Percentiles rank a stretch among this genome's conserved stretches.
Conservation (phyloP, 2,888 invertebrate genomes). For the Syrphus vitripennis region DNA sequence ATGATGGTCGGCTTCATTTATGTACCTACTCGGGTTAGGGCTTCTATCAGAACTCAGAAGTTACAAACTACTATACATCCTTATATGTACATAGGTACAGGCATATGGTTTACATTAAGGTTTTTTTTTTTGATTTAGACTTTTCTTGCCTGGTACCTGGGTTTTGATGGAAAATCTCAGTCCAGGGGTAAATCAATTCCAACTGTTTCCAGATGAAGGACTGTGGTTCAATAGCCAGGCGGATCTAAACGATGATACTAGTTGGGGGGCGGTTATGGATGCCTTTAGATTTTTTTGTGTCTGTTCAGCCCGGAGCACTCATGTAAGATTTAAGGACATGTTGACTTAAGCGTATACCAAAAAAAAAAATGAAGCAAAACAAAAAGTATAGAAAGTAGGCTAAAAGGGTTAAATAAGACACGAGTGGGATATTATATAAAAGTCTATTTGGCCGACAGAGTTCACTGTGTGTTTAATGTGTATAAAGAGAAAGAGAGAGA, state of each 20-base stretch:
- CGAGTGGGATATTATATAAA: constrained; percentile 7
- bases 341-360: constrained; percentile 54
- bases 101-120: constrained; percentile 46
- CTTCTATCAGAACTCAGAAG: constrained; percentile 21
- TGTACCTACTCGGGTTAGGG: neutral
- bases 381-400: constrained; percentile 24
- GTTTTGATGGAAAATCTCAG: constrained; percentile 1
- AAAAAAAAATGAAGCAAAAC: neutral
- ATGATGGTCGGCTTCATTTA: constrained; percentile 22
- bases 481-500: neutral
- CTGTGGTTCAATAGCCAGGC: too few relatives aligned
- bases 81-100: neutral
- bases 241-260: too few relatives aligned
- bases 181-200: constrained; percentile 37
- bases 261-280: neutral
- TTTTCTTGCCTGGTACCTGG: constrained; percentile 4
- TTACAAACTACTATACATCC: neutral
- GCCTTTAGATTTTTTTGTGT: constrained; percentile 45
- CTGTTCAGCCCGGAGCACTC: constrained; percentile 31
- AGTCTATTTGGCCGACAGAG: constrained; percentile 20
- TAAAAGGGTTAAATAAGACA: constrained; percentile 53
- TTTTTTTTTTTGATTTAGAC: constrained; percentile 11
- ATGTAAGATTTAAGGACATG: constrained; percentile 68
- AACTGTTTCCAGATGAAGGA: constrained; percentile 21
- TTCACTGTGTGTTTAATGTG: constrained; percentile 13